Base-by-base conservation (phyloP, 2,797 vertebrate species). In the Falco cherrug region DNA sequence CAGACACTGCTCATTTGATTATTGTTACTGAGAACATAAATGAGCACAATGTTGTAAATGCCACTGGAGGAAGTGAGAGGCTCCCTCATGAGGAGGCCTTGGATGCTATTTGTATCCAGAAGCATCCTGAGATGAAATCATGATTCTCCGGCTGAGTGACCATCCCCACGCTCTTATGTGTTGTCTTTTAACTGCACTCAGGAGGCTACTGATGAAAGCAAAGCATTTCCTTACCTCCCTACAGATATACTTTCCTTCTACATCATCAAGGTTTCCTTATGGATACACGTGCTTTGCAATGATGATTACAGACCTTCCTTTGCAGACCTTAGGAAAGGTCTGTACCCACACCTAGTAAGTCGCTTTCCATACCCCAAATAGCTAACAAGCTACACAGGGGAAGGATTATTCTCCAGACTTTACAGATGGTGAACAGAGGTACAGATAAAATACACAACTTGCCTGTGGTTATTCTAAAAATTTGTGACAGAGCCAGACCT, bases 101-200 rank as follows among this genome's bases (percentile, higher is more conserved):
- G 89, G 79, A 96, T 79, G 77, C 41, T 96, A 39, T 94, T 96
- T 93, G 93, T 76, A 88, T 94, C 70, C 89, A 95, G 92, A 94
- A 96, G 84, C 80, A 84, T 96, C 92, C 94, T 94, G 91, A 93
- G 89, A 90, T 92, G 83, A 96, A 97, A 96, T 96, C 84, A 93
- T 87, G 81, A 82, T 93, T 96, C 56, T 92, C 68, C 87, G 93
- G n/a, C 82, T 81, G 39, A 63, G 19, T 86, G 87, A 79, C 63
- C 77, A 60, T 88, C 73, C 41, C 51, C 3, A 6, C 5, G 2
- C 51, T 84, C 39, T 77, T 37, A 69, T 2, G 3, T 76, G 63
- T n/a, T 89, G 41, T 63, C 84, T 90, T 92, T 93, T 75, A 78
- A 90, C 29, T 84, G 79, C 89, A 33, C 69, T 89, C 92, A 77